Base-by-base conservation (phyloP, 2,113 vertebrate species). In the Perognathus longimembris region DNA sequence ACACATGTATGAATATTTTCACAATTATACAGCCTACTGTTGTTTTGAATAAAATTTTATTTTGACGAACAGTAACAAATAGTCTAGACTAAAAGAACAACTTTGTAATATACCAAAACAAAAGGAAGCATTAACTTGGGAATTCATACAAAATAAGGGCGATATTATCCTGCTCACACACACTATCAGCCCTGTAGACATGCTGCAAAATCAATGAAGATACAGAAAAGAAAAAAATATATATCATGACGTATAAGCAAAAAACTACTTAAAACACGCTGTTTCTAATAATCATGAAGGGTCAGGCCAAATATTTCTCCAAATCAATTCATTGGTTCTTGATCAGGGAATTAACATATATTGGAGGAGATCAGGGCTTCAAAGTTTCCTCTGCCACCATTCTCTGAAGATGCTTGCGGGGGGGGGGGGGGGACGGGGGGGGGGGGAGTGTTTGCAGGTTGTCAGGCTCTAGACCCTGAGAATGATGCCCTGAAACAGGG, bases 91-190 rank as follows among this genome's bases (percentile, higher is more conserved):
- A 10, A 79, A 77, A 71, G 50, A 28, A 8, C 24, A 81, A 93
- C 18, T 69, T 66, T 83, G 3, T 84, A 90, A 87, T 34, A 36
- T 78, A 45, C n/a, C 36, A 38, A 76, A 34, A 36, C 45, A 66
- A 30, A 40, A 69, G 17, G 10, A 88, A 80, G 54, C 10, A 34
- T 85, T 94, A 88, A 83, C 74, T 71, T 90, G 94, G 63, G 38
- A 85, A 84, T 81, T 80, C n/a, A 64, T n/a, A 45, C 5, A 42
- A 54, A 45, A 59, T 22, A 59, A 45, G 10, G 40, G n/a, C 17
- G 40, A 77, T 3, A 5, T 71, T 26, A 36, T 36, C 59, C 42
- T 50, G 79, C 20, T 67, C 42, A 90, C 14, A 66, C 26, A 10
- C 12, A 32, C 32, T 45, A 45, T 45, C 45, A 45, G 45, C 54